Evolutionary conservation across 2,888 invertebrate species (phyloP).

Genomic region (Boloria euphrosyne): DNA sequence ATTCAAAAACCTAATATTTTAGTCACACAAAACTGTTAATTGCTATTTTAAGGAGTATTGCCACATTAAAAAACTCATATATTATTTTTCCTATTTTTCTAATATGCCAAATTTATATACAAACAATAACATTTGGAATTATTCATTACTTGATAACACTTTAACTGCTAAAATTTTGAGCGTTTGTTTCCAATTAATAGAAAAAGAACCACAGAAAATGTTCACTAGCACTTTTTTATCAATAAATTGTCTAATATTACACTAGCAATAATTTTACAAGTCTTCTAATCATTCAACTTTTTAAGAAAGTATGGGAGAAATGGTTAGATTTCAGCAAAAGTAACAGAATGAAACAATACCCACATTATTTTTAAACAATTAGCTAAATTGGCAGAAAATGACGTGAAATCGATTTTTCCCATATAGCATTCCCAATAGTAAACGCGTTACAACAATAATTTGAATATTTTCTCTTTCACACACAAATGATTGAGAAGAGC

Average conservation of each 20-base stretch:
- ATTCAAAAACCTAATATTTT: neutral
- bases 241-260: constrained; percentile 33
- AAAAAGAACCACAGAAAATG: constrained; percentile 21
- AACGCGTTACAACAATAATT: neutral
- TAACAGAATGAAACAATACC: neutral
- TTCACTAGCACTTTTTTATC: constrained; percentile 29
- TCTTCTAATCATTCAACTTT: constrained; percentile 22
- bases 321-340: constrained; percentile 5
- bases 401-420: neutral
- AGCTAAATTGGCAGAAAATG: constrained; percentile 9
- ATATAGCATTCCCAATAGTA: neutral
- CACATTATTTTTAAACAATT: constrained; percentile 14
- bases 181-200: constrained; percentile 47
- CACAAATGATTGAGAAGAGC: neutral
- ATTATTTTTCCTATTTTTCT: constrained; percentile 17
- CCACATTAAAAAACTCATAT: constrained; percentile 14
- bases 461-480: neutral
- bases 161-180: constrained; percentile 48
- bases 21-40: constrained; percentile 17
- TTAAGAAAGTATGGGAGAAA: constrained; percentile 2
- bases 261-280: constrained; percentile 39
- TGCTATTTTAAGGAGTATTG: constrained; percentile 13
- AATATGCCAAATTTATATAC: constrained; percentile 24
- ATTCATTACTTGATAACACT: constrained; percentile 14
- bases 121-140: constrained; percentile 21